These are phyloP conservation scores for Heliopora coerulea DNA, from an alignment of 92 coral and sea anemone genomes.

Conservation along the genomic window DNA sequence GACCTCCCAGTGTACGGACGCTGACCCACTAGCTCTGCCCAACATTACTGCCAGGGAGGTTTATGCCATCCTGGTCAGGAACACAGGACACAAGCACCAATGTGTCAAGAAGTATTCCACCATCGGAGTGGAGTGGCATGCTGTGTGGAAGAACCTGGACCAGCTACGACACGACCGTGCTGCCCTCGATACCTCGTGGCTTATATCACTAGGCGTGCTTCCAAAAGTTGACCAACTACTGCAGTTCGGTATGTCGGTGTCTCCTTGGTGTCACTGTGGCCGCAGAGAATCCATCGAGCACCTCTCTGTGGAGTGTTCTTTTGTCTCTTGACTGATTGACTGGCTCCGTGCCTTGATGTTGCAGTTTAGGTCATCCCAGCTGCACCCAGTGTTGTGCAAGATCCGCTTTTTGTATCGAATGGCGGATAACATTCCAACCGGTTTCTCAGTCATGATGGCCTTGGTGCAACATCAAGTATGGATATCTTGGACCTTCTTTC, in stretches of 20 bases:
- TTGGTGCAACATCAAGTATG: not conserved
- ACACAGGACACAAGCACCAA: too few species aligned
- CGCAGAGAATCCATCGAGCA: not conserved
- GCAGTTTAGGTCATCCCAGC: not conserved
- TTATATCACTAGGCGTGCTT: not conserved
- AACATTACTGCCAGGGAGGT: too few species aligned
- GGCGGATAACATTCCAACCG: not conserved
- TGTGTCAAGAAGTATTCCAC: not conserved
- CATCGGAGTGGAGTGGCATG: not conserved
- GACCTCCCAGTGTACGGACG: not conserved
- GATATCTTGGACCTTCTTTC: not conserved
- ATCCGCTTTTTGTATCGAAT: not conserved
- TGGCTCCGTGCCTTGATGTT: too few species aligned
- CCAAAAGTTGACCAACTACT: too few species aligned
- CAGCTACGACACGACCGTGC: not conserved
- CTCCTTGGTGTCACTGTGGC: not conserved
- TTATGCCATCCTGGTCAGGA: too few species aligned
- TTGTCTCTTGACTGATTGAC: not conserved
- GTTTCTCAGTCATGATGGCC: not conserved
- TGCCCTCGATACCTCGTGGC: slow-evolving; percentile 15
- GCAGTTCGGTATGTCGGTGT: not conserved
- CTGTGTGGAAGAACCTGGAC: not conserved
- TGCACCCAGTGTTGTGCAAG: too few species aligned
- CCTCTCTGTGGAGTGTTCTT: not conserved
- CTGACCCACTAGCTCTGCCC: not conserved